Evolutionary conservation across 1,140 invertebrate genomes (phyloP).

Genomic region (Lanistes nyassanus): DNA sequence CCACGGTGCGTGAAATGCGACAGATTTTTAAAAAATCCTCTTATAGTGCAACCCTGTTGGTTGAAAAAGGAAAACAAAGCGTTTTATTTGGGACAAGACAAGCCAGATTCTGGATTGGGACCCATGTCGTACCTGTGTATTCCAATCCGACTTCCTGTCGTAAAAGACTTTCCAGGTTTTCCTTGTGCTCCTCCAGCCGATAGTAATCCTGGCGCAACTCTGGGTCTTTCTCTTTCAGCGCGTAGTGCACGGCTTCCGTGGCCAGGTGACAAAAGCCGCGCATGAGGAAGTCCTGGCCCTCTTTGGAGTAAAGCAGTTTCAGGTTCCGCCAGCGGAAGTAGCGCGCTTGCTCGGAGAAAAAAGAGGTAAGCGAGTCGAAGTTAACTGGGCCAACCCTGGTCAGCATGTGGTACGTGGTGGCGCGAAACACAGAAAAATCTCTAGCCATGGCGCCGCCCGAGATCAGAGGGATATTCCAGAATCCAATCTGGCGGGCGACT

Average conservation of each 20-base stretch:
- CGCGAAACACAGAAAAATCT: slow-evolving; percentile 71
- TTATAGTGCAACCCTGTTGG: too few species aligned
- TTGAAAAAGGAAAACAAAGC: too few species aligned
- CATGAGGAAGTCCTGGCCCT: slow-evolving; percentile 69
- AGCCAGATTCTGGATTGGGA: too few species aligned
- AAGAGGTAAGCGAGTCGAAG: slow-evolving; percentile 77
- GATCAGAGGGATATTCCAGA: slow-evolving; percentile 86
- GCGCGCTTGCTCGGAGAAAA: slow-evolving; percentile 75
- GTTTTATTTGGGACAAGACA: too few species aligned
- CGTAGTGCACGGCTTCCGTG: slow-evolving; percentile 37
- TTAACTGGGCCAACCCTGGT: slow-evolving; percentile 86
- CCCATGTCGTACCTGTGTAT: slow-evolving; percentile 36
- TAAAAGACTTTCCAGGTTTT: slow-evolving; percentile 19
- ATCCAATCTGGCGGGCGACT: slow-evolving; percentile 83
- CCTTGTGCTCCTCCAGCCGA: slow-evolving; percentile 19
- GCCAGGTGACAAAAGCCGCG: slow-evolving; percentile 40
- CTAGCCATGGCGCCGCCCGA: slow-evolving; percentile 86
- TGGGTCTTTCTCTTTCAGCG: slow-evolving; percentile 5
- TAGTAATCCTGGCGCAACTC: slow-evolving; percentile 33
- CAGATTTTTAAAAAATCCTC: too few species aligned
- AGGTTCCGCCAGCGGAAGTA: slow-evolving; percentile 75
- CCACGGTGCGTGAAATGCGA: too few species aligned
- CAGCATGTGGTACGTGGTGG: slow-evolving; percentile 76
- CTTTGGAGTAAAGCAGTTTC: slow-evolving; percentile 77
- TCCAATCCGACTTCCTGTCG: slow-evolving; percentile 30